A percentile compares a stretch with the other conserved stretches of the same genome.
Evolutionary conservation across 2,888 invertebrate genomes (phyloP).

Genomic region (Tortrix viridana): DNA sequence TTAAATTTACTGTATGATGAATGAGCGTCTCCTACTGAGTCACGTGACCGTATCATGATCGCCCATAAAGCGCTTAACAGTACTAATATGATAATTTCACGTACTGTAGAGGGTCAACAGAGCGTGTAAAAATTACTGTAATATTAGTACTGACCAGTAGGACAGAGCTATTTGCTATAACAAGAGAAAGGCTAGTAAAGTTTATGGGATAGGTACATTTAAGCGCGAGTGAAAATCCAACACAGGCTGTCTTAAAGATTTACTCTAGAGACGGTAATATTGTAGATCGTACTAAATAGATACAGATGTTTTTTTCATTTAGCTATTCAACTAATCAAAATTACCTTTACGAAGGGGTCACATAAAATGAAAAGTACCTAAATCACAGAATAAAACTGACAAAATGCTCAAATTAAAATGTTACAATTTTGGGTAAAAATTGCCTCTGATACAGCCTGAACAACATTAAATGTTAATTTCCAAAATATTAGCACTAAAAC

Average conservation of each 20-base stretch:
- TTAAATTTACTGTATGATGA: constrained; percentile 15
- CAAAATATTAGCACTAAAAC: constrained; percentile 1
- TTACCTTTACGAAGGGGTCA: no score
- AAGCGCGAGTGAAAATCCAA: no score
- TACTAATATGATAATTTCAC: constrained; percentile 41
- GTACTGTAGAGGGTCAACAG: constrained; percentile 25
- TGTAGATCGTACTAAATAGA: no score
- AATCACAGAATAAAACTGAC: no score
- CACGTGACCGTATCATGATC: constrained; percentile 33
- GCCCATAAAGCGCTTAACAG: constrained; percentile 37
- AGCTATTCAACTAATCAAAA: no score
- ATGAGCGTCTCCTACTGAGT: constrained; percentile 1
- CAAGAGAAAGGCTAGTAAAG: constrained; percentile 37
- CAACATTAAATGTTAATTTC: not conserved
- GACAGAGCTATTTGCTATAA: constrained; percentile 32
- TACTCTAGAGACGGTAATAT: no score
- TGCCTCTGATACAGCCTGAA: not conserved
- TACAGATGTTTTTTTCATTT: no score
- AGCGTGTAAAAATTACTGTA: constrained; percentile 38
- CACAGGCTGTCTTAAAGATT: no score
- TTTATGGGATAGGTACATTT: no score
- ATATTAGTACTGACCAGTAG: constrained; percentile 27
- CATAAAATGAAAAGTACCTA: no score
- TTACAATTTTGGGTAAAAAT: no score
- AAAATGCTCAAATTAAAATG: no score